Base-by-base conservation (phyloP, 2,888 invertebrate species). In the Eueremaeus valkanovi region DNA sequence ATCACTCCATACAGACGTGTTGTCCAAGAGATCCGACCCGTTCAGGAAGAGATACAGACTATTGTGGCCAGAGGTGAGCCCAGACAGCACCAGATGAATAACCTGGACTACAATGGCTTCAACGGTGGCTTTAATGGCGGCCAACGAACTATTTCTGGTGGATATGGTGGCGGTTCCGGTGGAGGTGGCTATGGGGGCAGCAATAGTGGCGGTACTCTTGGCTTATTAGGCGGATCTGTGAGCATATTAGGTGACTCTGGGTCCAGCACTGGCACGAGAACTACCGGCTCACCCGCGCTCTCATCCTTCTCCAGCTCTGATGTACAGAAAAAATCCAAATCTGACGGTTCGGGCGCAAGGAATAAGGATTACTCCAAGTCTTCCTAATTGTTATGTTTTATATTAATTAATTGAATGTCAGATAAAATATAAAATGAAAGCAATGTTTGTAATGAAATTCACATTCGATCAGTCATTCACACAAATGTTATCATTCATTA, bases 1-100 rank as follows among this genome's bases (percentile, higher is more conserved):
- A 70, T 70, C 27, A 70, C 42, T 27, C 70, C 70, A 16, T 70
- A 70, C 29, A 40, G 70, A 18, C 70, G 70, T 8, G 42, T 70
- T 16, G 70, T 70, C 13, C 70, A 70, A 16, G 70, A 70, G 18
- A 45, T 70, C 6, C 42, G 42, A 6, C 70, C 70, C 18, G 70
- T 70, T 13, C 42, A 45, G 40, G 70, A 70, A 42, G 70, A 45
- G 8, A 70, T 42, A 3, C 40, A 70, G 16, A 70, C 70, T 21
- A 70, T 70, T 45, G 45, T 70, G 21, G 40, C 70, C 40, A 40
- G 70, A 40, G 70, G 70, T 58, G 58, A 58, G 18, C 58, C 1
- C 58, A 29, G 58, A 11, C 55, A 27, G 3, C 58, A 58, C 3
- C 58, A 58, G 18, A n/a, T 24, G 1, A 58, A 58, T 29, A 36